Conservation (phyloP, 2,797 vertebrate genomes). For the Pipistrellus pipistrellus region DNA sequence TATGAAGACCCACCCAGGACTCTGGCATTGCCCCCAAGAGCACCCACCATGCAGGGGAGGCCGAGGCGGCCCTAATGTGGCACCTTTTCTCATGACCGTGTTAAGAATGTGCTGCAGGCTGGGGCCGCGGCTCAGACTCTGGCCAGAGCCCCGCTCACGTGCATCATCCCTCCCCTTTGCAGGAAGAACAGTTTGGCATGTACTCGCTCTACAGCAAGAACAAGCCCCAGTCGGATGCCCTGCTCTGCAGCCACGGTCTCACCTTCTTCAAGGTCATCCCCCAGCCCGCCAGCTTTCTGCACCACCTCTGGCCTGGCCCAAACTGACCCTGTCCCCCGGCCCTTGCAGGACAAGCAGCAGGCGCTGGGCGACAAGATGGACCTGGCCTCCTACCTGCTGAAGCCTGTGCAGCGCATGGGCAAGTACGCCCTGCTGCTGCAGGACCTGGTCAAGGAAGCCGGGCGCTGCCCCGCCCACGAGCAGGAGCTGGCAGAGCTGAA, state of each 20-base stretch:
- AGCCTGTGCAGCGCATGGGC: conserved; percentile 94
- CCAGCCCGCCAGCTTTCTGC: background rate
- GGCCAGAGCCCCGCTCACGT: background rate
- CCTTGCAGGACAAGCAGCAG: conserved; percentile 79
- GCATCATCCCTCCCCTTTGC: background rate
- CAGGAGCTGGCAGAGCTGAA: conserved; percentile 92
- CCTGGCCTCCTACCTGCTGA: conserved; percentile 93
- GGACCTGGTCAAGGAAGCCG: conserved; percentile 93
- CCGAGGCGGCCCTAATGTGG: background rate
- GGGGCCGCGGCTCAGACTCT: background rate
- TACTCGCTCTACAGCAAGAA: conserved; percentile 95
- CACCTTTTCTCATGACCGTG: rapidly evolving
- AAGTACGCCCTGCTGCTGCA: conserved; percentile 93
- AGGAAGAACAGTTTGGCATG: conserved; percentile 94
- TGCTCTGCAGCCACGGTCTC: conserved; percentile 93
- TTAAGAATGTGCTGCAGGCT: background rate
- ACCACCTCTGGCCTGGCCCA: rapidly evolving
- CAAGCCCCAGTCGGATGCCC: conserved; percentile 92
- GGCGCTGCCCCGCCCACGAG: conserved; percentile 89
- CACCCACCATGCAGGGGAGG: background rate
- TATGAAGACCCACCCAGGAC: background rate
- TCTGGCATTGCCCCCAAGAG: background rate
- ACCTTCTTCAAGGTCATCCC: conserved; percentile 92
- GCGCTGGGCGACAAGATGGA: conserved; percentile 92
- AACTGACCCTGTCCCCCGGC: background rate